Evolutionary conservation across 1,140 invertebrate genomes (phyloP).

Genomic region (Bicyclus anynana): DNA sequence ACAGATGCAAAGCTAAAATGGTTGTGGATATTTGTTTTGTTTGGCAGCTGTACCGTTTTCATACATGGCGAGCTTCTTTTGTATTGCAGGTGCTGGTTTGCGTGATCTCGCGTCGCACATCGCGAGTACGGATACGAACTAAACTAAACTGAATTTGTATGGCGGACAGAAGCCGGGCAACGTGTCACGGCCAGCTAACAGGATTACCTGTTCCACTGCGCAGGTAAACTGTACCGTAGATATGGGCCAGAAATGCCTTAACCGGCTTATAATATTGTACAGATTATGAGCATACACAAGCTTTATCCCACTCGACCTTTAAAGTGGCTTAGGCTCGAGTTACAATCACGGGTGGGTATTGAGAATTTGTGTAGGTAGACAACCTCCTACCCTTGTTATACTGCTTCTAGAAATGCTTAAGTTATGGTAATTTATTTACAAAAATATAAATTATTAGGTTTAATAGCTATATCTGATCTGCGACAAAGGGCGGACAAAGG

Average conservation of each 20-base stretch:
- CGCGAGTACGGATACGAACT: constrained; percentile 51
- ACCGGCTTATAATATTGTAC: constrained; percentile 55
- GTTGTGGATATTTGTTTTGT: constrained; percentile 25
- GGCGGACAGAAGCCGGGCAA: constrained; percentile 57
- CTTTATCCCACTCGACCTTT: constrained; percentile 43
- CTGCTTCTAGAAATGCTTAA: no score
- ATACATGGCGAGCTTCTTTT: constrained; percentile 68
- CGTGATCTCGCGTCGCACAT: constrained; percentile 64
- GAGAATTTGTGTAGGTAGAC: not conserved
- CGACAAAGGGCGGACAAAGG: no score
- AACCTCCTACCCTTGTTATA: not conserved
- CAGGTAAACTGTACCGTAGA: constrained; percentile 54
- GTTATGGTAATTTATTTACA: no score
- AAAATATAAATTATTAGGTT: no score
- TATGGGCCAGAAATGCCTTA: constrained; percentile 60
- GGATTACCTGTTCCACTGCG: constrained; percentile 73
- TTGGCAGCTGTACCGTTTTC: constrained; percentile 55
- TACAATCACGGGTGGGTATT: constrained; percentile 7
- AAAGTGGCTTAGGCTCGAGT: constrained; percentile 36
- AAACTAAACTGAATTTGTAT: constrained; percentile 49
- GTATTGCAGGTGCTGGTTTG: constrained; percentile 63
- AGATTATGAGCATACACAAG: constrained; percentile 46
- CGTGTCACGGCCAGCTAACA: constrained; percentile 75
- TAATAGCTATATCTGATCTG: no score
- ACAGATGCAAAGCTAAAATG: constrained; percentile 29